Evolutionary conservation across 2,888 invertebrate species (phyloP).

Genomic region (Horisme vitalbata): DNA sequence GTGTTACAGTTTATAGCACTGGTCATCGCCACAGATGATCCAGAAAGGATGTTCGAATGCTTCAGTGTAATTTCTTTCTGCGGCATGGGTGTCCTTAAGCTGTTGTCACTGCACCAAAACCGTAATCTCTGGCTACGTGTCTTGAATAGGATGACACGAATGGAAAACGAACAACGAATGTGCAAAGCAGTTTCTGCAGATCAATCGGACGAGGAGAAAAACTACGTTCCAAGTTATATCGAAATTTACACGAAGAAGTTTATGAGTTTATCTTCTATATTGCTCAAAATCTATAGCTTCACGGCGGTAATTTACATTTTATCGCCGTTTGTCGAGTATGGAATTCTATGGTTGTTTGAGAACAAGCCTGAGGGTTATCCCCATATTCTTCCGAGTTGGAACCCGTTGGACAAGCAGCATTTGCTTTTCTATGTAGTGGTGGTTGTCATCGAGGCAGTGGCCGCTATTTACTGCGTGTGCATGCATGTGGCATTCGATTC

Average conservation of each 20-base stretch:
- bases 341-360: slow-evolving; percentile 34
- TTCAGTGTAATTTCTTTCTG: slow-evolving; percentile 62
- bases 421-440: slow-evolving; percentile 46
- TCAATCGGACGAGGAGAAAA: slow-evolving; percentile 36
- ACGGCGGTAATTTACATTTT: slow-evolving; percentile 52
- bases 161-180: slow-evolving; percentile 49
- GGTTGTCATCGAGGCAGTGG: slow-evolving; percentile 48
- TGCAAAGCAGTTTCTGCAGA: slow-evolving; percentile 32
- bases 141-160: slow-evolving; percentile 38
- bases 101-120: slow-evolving; percentile 45
- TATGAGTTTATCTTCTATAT: slow-evolving; percentile 37
- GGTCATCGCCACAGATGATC: slow-evolving; percentile 43
- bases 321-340: slow-evolving; percentile 60
- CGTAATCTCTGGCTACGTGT: slow-evolving; percentile 48
- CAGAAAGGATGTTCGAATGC: slow-evolving; percentile 54
- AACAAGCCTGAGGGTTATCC: slow-evolving; percentile 39
- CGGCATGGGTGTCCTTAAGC: slow-evolving; percentile 58
- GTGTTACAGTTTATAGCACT: slow-evolving; percentile 49
- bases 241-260: slow-evolving; percentile 49
- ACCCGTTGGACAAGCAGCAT: slow-evolving; percentile 45
- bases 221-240: slow-evolving; percentile 30
- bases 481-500: slow-evolving; percentile 62
- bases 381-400: slow-evolving; percentile 62
- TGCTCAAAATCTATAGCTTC: slow-evolving; percentile 50
- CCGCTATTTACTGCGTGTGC: slow-evolving; percentile 53